Evolutionary conservation across 2,888 invertebrate genomes (phyloP).

Genomic region (Metellina segmentata): DNA sequence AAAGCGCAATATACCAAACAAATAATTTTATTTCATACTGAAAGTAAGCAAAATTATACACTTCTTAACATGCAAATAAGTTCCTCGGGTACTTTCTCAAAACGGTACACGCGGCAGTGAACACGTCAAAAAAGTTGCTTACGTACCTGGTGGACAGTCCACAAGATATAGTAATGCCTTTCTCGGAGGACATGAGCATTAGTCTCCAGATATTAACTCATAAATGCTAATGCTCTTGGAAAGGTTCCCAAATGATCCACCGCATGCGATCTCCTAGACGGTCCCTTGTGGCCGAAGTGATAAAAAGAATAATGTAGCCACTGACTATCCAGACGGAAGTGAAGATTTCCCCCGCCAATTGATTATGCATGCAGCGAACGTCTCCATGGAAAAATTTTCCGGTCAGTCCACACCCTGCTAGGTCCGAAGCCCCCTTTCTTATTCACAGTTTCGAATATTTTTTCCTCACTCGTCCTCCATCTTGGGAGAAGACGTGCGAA

Average conservation of each 20-base stretch:
- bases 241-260: not conserved
- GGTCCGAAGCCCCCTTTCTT: not conserved
- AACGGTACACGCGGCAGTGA: no score
- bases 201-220: not conserved
- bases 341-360: constrained; percentile 37
- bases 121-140: no score
- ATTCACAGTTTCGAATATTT: not conserved
- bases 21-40: no score
- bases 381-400: constrained; percentile 37
- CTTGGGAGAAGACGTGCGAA: not conserved
- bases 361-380: constrained; percentile 64
- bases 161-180: no score
- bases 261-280: not conserved
- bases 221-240: not conserved
- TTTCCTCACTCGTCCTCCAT: not conserved
- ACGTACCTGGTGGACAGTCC: no score
- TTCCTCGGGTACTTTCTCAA: no score
- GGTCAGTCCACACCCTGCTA: constrained; percentile 24
- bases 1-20: no score
- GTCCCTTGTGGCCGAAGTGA: constrained; percentile 12
- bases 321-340: constrained; percentile 48
- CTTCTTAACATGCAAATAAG: no score
- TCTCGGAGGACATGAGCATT: no score
- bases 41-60: no score
- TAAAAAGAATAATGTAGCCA: constrained; percentile 44